phyloP scores from a whole-genome alignment of 2,888 invertebrate species.

The Dasysyrphus albostriatus region DNA sequence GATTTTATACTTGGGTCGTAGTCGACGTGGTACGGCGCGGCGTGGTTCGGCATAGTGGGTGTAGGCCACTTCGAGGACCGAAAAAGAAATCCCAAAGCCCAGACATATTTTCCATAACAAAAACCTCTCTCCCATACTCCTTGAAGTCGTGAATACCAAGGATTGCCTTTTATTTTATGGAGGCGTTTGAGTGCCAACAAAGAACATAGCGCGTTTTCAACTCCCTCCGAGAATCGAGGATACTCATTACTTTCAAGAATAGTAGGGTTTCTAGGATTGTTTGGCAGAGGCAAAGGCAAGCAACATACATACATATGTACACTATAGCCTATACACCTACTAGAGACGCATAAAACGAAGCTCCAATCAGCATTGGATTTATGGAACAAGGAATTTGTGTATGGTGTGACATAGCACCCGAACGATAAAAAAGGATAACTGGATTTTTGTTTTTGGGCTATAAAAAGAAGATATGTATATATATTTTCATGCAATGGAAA shows the following conservation, averaged over 20 bases:
- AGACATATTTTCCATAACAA: slow-evolving; percentile 45
- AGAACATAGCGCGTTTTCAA: slow-evolving; percentile 40
- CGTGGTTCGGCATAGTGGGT: background rate
- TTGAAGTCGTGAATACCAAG: slow-evolving; percentile 64
- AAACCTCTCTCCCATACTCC: slow-evolving; percentile 35
- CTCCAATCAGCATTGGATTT: slow-evolving; percentile 67
- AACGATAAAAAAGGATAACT: slow-evolving; percentile 61
- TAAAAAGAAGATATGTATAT: slow-evolving; percentile 9
- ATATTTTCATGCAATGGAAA: slow-evolving; percentile 15
- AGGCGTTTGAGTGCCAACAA: slow-evolving; percentile 67
- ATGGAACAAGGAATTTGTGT: slow-evolving; percentile 66
- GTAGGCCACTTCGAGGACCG: slow-evolving; percentile 1
- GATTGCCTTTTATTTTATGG: slow-evolving; percentile 74
- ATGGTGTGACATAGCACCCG: slow-evolving; percentile 64
- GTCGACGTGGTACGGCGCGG: too few species aligned
- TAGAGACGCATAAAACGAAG: slow-evolving; percentile 42
- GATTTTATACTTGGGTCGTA: slow-evolving; percentile 40
- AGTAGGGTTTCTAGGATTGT: slow-evolving; percentile 50
- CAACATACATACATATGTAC: background rate
- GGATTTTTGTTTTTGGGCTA: slow-evolving; percentile 22
- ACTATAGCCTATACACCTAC: background rate
- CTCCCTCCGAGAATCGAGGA: slow-evolving; percentile 37
- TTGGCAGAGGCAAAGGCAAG: slow-evolving; percentile 10
- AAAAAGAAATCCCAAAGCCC: slow-evolving; percentile 34
- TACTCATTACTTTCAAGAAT: slow-evolving; percentile 55